Percentiles rank a stretch among this genome's conserved stretches.
These are phyloP conservation scores for Piprites chloris DNA, from an alignment of 2,113 vertebrate genomes.

Conservation along the genomic window DNA sequence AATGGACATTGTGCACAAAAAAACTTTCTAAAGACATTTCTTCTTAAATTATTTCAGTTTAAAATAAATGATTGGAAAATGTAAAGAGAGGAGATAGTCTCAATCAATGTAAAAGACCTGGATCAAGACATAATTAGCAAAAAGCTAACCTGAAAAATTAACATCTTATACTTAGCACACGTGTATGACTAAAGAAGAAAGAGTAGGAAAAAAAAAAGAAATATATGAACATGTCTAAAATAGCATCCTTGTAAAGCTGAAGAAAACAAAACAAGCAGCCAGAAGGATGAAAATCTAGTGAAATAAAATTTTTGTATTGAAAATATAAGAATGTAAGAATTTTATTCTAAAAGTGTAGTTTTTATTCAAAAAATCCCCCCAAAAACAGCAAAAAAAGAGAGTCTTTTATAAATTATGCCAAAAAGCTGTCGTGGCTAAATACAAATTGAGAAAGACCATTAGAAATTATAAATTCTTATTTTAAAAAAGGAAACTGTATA, in stretches of 20 bases:
- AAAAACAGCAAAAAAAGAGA: too few relatives aligned
- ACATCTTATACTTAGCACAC: background rate
- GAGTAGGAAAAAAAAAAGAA: background rate
- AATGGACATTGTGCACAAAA: background rate
- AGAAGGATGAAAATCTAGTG: background rate
- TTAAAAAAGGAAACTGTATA: background rate
- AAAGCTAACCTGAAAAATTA: background rate
- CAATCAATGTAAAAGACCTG: background rate
- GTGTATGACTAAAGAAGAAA: background rate
- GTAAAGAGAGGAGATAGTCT: background rate
- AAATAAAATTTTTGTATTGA: background rate
- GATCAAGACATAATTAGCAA: background rate
- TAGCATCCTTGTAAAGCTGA: background rate
- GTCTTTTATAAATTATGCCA: background rate
- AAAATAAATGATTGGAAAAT: background rate
- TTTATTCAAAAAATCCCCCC: background rate
- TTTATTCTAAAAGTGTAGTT: background rate
- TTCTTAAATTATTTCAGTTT: background rate
- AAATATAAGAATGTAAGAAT: background rate
- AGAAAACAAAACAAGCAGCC: background rate
- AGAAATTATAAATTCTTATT: background rate
- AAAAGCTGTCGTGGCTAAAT: background rate
- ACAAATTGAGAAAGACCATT: background rate
- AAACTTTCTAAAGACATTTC: background rate
- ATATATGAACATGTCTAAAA: background rate